Evolutionary conservation across 2,888 invertebrate species (phyloP).

Genomic region (Aethes cnicana): DNA sequence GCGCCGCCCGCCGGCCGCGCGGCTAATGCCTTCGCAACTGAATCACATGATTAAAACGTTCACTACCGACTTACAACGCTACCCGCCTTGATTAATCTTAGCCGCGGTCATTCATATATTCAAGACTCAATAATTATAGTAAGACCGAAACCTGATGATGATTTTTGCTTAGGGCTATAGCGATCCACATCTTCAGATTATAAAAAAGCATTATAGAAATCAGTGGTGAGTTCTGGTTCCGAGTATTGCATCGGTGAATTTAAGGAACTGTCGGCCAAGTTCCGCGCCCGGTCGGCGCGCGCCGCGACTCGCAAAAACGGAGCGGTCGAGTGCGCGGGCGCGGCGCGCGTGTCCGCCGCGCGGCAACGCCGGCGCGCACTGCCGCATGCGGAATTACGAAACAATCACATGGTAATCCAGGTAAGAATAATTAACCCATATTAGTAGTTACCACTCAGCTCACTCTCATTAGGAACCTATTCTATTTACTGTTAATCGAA

Average conservation of each 20-base stretch:
- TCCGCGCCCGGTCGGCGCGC: constrained; percentile 57
- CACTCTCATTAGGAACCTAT: constrained; percentile 6
- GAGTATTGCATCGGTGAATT: constrained; percentile 66
- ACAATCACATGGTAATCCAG: constrained; percentile 22
- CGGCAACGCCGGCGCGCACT: constrained; percentile 29
- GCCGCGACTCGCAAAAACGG: constrained; percentile 75
- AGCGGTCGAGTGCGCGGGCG: constrained; percentile 60
- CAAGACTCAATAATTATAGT: too few species aligned
- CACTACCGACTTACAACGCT: constrained; percentile 42
- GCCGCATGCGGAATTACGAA: constrained; percentile 38
- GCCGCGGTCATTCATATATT: constrained; percentile 49
- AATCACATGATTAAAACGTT: constrained; percentile 61
- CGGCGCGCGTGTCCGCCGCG: constrained; percentile 45
- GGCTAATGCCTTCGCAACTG: constrained; percentile 48
- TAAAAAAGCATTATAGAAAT: constrained; percentile 33
- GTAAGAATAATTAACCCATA: constrained; percentile 18
- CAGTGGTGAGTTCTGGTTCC: constrained; percentile 66
- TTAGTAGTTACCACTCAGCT: background rate
- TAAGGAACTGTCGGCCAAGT: constrained; percentile 61
- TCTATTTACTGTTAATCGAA: constrained; percentile 49
- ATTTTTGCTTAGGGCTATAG: too few species aligned
- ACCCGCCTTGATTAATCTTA: constrained; percentile 44
- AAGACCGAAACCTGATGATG: too few species aligned
- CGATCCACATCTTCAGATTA: too few species aligned
- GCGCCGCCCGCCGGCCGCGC: constrained; percentile 41